Evolutionary conservation across 2,113 vertebrate species (phyloP), one percentile per base, ranked within the genome.

Genomic region (Clarias batrachus): DNA sequence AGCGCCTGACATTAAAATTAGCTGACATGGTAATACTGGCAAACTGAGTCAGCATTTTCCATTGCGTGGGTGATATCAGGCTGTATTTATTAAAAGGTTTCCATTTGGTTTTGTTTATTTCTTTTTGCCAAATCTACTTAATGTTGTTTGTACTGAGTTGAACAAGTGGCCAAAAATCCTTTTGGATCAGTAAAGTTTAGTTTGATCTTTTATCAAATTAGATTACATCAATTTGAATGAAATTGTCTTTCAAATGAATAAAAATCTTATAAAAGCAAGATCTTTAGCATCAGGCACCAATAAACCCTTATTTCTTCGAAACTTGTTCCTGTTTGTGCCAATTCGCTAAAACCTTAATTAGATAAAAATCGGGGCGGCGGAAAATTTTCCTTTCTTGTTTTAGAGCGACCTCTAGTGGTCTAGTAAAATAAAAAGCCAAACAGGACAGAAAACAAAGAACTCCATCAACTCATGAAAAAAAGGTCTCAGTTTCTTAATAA

Each of bases 391-490:
- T 85, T 83, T 54, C 81, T 81, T 88, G 79, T 77, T 73, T 80
- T 68, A 84, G 62, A 82, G 81, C 68, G 87, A 88, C 89, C 81
- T 85, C 89, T 84, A 87, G 87, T 86, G 89, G 85, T 83, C 62
- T 62, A n/a, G 8, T 65, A n/a, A 52, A 13, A 3, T 4, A 73
- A 83, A 4, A 54, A 57, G 71, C 48, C 70, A 65, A 41, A 10
- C 70, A 71, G 62, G 48, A 37, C 19, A 19, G 19, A 52, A 16
- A 59, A 74, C 19, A 52, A 54, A 16, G 0, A 25, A 4, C 37
- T 25, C 23, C 59, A 59, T 59, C n/a, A 33, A 33, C 6, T 54
- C 41, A 7, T 74, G 8, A 14, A 16, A 71, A 74, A 83, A 14
- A 65, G 33, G 82, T 14, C 59, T 73, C 10, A 25, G 14, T 4